Evolutionary conservation across 1,140 invertebrate species (phyloP).

Genomic region (Trachymyrmex cornetzi): DNA sequence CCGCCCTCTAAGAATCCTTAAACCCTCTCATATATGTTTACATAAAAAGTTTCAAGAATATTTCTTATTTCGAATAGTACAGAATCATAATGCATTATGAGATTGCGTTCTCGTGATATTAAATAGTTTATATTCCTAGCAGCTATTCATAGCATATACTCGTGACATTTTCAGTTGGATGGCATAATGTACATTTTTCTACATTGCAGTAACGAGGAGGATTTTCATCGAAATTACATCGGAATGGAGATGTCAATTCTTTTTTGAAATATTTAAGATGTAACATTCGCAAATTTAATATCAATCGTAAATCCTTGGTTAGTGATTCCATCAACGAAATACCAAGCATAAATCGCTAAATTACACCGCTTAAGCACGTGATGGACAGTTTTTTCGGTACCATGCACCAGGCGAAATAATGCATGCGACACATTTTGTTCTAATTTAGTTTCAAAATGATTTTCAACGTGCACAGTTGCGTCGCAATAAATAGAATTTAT

Average conservation of each 20-base stretch:
- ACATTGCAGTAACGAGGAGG: background rate
- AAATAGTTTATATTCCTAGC: constrained; percentile 16
- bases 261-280: constrained; percentile 3
- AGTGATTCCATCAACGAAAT: background rate
- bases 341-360: background rate
- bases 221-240: background rate
- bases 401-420: constrained; percentile 13
- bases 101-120: constrained; percentile 1
- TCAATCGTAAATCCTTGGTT: background rate
- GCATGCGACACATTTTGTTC: constrained; percentile 28
- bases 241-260: background rate
- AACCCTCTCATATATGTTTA: background rate
- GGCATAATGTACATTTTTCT: background rate
- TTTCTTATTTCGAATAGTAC: background rate
- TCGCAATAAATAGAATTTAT: constrained; percentile 58
- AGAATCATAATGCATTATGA: background rate
- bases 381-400: background rate
- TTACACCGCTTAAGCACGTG: background rate
- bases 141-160: background rate
- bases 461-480: constrained; percentile 33
- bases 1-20: too few relatives aligned
- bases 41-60: background rate
- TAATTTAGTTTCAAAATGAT: constrained; percentile 47
- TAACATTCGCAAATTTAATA: background rate
- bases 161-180: background rate